A percentile compares a stretch with the other conserved stretches of the same genome.
Evolutionary conservation across 2,797 vertebrate genomes (phyloP).

Genomic region (Anguilla pacifica): DNA sequence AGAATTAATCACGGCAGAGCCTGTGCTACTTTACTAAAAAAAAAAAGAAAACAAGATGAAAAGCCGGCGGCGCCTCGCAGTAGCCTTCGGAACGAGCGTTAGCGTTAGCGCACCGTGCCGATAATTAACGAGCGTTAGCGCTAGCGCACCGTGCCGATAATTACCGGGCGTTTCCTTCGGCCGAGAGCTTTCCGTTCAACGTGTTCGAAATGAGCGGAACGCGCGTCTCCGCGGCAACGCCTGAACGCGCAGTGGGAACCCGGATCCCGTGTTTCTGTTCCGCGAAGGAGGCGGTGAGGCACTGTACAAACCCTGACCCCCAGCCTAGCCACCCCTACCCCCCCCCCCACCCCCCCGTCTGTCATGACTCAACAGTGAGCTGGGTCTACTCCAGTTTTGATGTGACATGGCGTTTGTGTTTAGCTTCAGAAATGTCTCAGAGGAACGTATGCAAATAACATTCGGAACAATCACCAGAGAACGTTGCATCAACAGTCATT

Average conservation of each 20-base stretch:
- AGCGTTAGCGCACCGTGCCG: no score
- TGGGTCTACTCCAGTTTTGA: constrained; percentile 9
- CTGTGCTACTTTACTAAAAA: background rate
- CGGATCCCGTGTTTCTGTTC: background rate
- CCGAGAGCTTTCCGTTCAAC: background rate
- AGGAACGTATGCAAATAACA: background rate
- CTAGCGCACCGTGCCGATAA: no score
- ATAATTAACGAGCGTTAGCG: no score
- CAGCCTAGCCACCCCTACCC: no score
- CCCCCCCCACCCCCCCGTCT: no score
- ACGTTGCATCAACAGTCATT: background rate
- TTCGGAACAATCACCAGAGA: background rate
- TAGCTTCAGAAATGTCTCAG: constrained; percentile 34
- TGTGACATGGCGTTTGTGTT: constrained; percentile 40
- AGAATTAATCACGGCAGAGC: background rate
- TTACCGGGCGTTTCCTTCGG: no score
- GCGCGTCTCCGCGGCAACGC: no score
- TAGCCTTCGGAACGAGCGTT: no score
- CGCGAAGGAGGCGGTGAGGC: no score
- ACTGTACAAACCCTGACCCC: no score
- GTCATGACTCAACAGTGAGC: no score
- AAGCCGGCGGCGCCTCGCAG: no score
- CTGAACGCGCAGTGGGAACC: background rate
- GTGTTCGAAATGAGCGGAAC: background rate
- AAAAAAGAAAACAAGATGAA: background rate